A percentile compares a stretch with the other conserved stretches of the same genome.
Conservation (phyloP, 2,888 invertebrate genomes). For the Cosmorhoe ocellata region DNA sequence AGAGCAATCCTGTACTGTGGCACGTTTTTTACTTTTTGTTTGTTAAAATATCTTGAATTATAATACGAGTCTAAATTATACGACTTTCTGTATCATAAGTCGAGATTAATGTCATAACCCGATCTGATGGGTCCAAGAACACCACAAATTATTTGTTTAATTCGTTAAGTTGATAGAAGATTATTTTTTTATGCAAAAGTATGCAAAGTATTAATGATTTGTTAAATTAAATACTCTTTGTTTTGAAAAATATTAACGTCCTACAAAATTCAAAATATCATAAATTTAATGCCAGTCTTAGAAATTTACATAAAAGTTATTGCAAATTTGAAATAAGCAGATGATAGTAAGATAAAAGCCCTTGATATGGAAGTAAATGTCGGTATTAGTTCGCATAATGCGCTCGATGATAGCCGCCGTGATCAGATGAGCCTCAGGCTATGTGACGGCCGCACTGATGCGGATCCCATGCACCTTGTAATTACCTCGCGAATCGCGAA, state of each 20-base stretch:
- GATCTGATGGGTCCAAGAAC: slow-evolving; percentile 57
- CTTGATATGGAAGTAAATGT: slow-evolving; percentile 53
- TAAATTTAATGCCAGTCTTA: too few relatives aligned
- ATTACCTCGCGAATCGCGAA: slow-evolving; percentile 53
- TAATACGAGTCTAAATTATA: slow-evolving; percentile 73
- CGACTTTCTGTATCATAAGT: slow-evolving; percentile 69
- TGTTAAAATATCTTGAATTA: slow-evolving; percentile 66
- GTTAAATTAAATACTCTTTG: slow-evolving; percentile 43
- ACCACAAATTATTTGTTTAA: slow-evolving; percentile 73
- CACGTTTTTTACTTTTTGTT: slow-evolving; percentile 45
- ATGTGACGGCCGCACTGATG: slow-evolving; percentile 66
- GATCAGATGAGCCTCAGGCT: slow-evolving; percentile 67
- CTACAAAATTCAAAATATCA: too few relatives aligned
- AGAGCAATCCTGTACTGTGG: slow-evolving; percentile 36
- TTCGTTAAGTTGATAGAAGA: slow-evolving; percentile 58
- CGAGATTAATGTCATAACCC: slow-evolving; percentile 72
- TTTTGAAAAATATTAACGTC: slow-evolving; percentile 20
- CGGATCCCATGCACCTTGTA: slow-evolving; percentile 68
- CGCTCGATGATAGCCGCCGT: slow-evolving; percentile 57
- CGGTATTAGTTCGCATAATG: slow-evolving; percentile 66
- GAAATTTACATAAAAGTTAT: too few relatives aligned
- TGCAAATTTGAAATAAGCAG: neutral
- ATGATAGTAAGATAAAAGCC: slow-evolving; percentile 22
- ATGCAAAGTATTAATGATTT: slow-evolving; percentile 49
- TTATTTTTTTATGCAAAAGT: slow-evolving; percentile 58